Percentiles rank a stretch among this genome's conserved stretches.
These are phyloP conservation scores for Hyles vespertilio DNA, from an alignment of 1,140 invertebrate genomes.

Conservation along the genomic window DNA sequence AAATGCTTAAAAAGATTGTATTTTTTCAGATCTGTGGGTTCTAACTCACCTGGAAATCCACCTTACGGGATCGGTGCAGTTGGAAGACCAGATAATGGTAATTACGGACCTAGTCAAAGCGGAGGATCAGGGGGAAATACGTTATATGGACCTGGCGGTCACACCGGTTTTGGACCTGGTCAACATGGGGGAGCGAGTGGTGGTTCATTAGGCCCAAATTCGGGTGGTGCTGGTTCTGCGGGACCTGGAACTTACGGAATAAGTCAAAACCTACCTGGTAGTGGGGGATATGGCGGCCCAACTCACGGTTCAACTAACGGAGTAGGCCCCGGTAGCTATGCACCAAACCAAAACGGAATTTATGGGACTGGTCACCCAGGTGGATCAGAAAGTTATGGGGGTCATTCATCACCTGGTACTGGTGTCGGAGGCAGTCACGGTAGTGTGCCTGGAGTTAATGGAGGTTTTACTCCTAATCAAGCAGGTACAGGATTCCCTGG, in stretches of 20 bases:
- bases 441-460: conserved; percentile 8
- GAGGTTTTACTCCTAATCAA: conserved; percentile 3
- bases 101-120: conserved; percentile 10
- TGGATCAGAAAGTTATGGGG: too few species aligned
- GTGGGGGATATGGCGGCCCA: conserved; percentile 4
- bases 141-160: conserved; percentile 15
- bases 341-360: too few species aligned
- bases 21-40: background rate
- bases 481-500: too few species aligned
- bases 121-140: conserved; percentile 11
- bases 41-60: background rate
- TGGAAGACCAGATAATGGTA: conserved; percentile 3
- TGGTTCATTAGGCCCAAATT: background rate
- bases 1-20: background rate
- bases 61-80: conserved; percentile 7
- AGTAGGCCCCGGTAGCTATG: background rate
- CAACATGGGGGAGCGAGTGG: conserved; percentile 7
- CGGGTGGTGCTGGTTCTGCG: conserved; percentile 2
- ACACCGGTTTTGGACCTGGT: conserved; percentile 12
- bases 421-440: conserved; percentile 9
- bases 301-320: conserved; percentile 7
- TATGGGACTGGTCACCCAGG: too few species aligned
- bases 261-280: background rate
- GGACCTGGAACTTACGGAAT: conserved; percentile 4
- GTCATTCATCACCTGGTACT: background rate